These are phyloP conservation scores for Aphidoletes aphidimyza DNA, from an alignment of 2,888 invertebrate genomes.

Conservation along the genomic window DNA sequence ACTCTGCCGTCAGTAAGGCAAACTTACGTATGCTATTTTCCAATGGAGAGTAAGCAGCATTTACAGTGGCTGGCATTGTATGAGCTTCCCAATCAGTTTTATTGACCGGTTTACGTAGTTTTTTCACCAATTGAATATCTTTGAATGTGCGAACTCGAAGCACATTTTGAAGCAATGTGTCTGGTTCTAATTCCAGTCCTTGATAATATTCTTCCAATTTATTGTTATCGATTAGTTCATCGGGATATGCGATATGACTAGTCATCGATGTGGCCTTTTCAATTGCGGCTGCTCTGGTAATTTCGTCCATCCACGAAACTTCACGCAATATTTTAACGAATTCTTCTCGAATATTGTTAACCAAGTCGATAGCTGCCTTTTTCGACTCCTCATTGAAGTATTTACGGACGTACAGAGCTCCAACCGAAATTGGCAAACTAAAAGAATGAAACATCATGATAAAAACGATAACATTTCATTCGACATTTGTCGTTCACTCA, in stretches of 20 bases:
- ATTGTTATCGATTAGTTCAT: conserved; percentile 83
- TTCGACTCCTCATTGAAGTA: conserved; percentile 89
- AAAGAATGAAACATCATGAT: conserved; percentile 40
- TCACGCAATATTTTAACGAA: conserved; percentile 82
- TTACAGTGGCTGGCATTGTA: conserved; percentile 79
- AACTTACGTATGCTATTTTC: conserved; percentile 83
- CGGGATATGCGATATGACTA: conserved; percentile 91
- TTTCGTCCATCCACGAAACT: conserved; percentile 93
- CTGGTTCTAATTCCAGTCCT: conserved; percentile 77
- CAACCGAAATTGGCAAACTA: conserved; percentile 80
- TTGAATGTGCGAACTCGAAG: conserved; percentile 82
- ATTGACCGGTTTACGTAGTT: conserved; percentile 81
- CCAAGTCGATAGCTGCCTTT: conserved; percentile 86
- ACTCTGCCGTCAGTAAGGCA: conserved; percentile 56
- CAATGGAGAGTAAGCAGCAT: conserved; percentile 80
- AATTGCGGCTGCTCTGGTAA: conserved; percentile 79
- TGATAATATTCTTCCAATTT: conserved; percentile 84
- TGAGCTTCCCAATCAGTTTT: conserved; percentile 87
- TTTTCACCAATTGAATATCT: conserved; percentile 80
- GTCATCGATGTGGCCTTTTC: conserved; percentile 85
- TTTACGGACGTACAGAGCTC: conserved; percentile 86
- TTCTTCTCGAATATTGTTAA: conserved; percentile 82
- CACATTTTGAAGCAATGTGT: conserved; percentile 79
- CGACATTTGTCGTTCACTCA: neutral
- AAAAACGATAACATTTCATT: neutral